Evolutionary conservation across 2,797 vertebrate genomes (phyloP).

Genomic region (Cyprinella venusta): DNA sequence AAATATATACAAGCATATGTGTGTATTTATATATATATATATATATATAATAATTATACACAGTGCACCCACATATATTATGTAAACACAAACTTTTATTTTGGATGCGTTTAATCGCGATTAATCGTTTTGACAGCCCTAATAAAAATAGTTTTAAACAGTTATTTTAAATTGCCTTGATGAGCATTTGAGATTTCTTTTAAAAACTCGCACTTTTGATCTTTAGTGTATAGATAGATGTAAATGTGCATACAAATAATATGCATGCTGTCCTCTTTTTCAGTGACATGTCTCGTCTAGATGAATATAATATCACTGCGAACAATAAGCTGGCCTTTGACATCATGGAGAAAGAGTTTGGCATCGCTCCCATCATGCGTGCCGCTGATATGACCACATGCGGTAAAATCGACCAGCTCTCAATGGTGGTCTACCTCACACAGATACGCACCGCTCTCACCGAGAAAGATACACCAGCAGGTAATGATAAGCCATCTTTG

Average conservation of each 20-base stretch:
- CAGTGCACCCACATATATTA: too few species aligned
- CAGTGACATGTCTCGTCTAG: slow-evolving; percentile 82
- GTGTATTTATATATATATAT: too few species aligned
- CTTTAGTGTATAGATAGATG: not conserved
- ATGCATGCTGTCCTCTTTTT: not conserved
- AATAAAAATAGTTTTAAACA: too few species aligned
- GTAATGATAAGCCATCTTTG: slow-evolving; percentile 57
- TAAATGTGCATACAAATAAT: not conserved
- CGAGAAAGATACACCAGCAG: slow-evolving; percentile 66
- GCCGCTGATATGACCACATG: slow-evolving; percentile 79
- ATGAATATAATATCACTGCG: slow-evolving; percentile 67
- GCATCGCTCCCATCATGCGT: slow-evolving; percentile 86
- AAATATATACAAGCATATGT: too few species aligned
- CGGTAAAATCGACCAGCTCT: slow-evolving; percentile 81
- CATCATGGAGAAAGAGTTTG: slow-evolving; percentile 85
- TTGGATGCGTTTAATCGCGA: too few species aligned
- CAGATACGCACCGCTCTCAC: slow-evolving; percentile 84
- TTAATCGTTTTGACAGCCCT: too few species aligned
- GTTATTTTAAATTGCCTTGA: too few species aligned
- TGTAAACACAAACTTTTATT: too few species aligned
- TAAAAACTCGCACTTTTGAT: not conserved
- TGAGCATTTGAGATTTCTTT: not conserved
- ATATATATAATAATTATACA: too few species aligned
- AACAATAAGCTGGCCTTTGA: slow-evolving; percentile 83
- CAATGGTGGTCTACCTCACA: slow-evolving; percentile 92